A percentile compares a stretch with the other conserved stretches of the same genome.
Conservation (phyloP, 1,140 invertebrate species). For the Zaprionus kolodkinae region DNA sequence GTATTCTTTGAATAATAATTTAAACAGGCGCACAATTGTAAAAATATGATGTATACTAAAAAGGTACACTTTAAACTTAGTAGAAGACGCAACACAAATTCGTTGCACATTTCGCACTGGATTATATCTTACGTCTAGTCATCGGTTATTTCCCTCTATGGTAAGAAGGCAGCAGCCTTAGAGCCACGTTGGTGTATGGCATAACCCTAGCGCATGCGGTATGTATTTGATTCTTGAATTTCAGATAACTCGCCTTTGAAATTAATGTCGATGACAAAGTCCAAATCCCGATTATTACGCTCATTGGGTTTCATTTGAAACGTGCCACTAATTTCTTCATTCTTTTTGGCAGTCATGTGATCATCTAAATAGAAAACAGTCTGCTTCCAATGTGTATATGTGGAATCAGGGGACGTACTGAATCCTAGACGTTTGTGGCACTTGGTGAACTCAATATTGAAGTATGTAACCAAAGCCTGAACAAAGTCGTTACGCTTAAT, state of each 20-base stretch:
- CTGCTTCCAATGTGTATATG: constrained; percentile 99
- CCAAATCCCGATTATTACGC: constrained; percentile 98
- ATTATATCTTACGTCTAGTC: constrained; percentile 77
- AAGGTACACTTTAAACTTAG: constrained; percentile 79
- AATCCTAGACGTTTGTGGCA: constrained; percentile 99
- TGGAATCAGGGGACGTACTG: constrained; percentile 98
- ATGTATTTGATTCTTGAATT: constrained; percentile 95
- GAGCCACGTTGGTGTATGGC: constrained; percentile 37
- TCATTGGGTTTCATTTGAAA: constrained; percentile 98
- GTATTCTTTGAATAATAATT: constrained; percentile 66
- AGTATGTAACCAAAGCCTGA: constrained; percentile 98
- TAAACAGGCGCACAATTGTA: constrained; percentile 73
- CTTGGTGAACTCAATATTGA: constrained; percentile 99
- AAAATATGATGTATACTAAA: constrained; percentile 73
- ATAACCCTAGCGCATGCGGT: constrained; percentile 95
- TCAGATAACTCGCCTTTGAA: constrained; percentile 98
- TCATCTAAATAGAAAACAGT: constrained; percentile 99
- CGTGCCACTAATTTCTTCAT: constrained; percentile 95
- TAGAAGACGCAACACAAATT: constrained; percentile 74
- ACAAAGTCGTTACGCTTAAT: constrained; percentile 97
- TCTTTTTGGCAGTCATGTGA: constrained; percentile 97
- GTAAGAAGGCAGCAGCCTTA: constrained; percentile 41
- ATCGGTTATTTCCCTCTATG: constrained; percentile 49
- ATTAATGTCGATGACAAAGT: constrained; percentile 96
- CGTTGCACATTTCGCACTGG: constrained; percentile 78